phyloP scores from a whole-genome alignment of 2,888 invertebrate species.

The Aquatica leii region DNA sequence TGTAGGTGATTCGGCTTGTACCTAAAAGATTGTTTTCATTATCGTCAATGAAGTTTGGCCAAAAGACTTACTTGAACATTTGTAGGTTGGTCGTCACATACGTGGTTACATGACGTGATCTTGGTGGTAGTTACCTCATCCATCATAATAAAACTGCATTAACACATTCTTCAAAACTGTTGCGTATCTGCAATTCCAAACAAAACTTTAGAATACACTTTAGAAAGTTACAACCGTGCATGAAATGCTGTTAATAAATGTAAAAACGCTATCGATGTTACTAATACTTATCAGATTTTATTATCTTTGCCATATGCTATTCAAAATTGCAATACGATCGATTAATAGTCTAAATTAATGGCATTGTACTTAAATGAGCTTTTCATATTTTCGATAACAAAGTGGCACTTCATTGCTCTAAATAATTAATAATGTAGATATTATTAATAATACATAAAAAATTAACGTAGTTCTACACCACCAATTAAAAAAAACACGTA shows the following conservation, averaged over 20 bases:
- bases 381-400: neutral
- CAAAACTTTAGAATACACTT: constrained; percentile 6
- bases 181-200: neutral
- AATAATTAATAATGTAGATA: too few species aligned
- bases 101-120: neutral
- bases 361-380: neutral
- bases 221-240: constrained; percentile 12
- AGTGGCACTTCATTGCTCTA: too few species aligned
- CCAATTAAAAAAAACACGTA: too few species aligned
- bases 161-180: neutral
- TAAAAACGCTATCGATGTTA: constrained; percentile 19
- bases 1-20: constrained; percentile 44
- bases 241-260: constrained; percentile 1
- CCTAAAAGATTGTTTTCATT: constrained; percentile 33
- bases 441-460: too few species aligned
- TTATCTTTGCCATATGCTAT: constrained; percentile 26
- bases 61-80: neutral
- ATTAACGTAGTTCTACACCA: too few species aligned
- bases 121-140: neutral
- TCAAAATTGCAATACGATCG: constrained; percentile 20
- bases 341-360: constrained; percentile 21
- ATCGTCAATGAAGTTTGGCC: neutral
- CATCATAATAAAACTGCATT: neutral
- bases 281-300: constrained; percentile 16
- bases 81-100: neutral